A percentile compares a stretch with the other conserved stretches of the same genome.
Conservation (phyloP, 1,140 invertebrate species). For the Pachypsylla venusta region DNA sequence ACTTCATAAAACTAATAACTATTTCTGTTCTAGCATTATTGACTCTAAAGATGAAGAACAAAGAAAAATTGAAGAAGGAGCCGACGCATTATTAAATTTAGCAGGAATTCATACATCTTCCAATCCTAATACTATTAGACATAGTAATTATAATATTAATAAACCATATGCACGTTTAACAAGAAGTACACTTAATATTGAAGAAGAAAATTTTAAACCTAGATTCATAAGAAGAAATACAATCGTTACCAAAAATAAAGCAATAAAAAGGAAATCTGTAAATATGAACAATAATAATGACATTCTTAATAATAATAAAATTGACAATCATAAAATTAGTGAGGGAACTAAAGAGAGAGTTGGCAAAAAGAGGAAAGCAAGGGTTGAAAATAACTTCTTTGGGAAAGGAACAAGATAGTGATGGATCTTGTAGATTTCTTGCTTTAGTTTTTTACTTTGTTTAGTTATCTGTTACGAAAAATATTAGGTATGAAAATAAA, state of each 20-base stretch:
- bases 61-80: constrained; percentile 56
- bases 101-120: constrained; percentile 36
- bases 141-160: background rate
- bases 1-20: constrained; percentile 16
- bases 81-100: constrained; percentile 54
- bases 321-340: constrained; percentile 1
- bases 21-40: constrained; percentile 12
- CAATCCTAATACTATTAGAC: background rate
- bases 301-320: background rate
- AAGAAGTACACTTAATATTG: background rate
- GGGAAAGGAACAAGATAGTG: no score
- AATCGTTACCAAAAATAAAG: background rate
- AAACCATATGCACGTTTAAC: background rate
- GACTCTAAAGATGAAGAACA: constrained; percentile 56
- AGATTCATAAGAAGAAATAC: constrained; percentile 1
- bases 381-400: no score
- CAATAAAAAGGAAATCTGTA: background rate
- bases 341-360: no score
- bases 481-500: no score
- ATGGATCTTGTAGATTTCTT: no score
- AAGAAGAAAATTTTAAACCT: constrained; percentile 6
- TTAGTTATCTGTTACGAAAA: no score
- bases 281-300: background rate
- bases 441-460: no score
- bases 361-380: no score